Conservation (phyloP, 2,113 vertebrate species). For the Gnathonemus echidnorhynchus region DNA sequence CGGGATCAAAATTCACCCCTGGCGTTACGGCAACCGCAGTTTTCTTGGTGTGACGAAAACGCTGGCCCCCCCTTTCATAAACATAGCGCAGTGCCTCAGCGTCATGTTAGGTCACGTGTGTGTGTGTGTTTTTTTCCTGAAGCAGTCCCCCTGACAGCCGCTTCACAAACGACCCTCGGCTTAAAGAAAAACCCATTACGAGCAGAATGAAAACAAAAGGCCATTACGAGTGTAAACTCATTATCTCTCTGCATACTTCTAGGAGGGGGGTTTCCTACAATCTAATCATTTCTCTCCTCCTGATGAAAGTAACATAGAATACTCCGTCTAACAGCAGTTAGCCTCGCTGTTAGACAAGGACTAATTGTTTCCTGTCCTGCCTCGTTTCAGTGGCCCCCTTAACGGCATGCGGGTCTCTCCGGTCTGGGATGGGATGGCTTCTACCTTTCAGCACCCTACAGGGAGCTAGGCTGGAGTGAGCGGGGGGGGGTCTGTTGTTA, state of each 20-base stretch:
- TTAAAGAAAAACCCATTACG: constrained; percentile 42
- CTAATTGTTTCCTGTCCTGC: constrained; percentile 78
- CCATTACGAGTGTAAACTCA: constrained; percentile 35
- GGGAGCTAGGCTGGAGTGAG: constrained; percentile 54
- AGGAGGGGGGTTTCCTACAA: constrained; percentile 40
- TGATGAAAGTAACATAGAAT: constrained; percentile 49
- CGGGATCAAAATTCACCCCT: not conserved
- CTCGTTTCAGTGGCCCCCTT: constrained; percentile 38
- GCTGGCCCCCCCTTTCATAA: constrained; percentile 12
- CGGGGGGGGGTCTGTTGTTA: constrained; percentile 55
- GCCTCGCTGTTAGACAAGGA: constrained; percentile 66
- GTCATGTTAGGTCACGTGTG: constrained; percentile 45
- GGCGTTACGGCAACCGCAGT: not conserved
- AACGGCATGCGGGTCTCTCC: constrained; percentile 34
- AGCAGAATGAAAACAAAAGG: constrained; percentile 26
- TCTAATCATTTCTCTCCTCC: constrained; percentile 61
- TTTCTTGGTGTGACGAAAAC: constrained; percentile 14
- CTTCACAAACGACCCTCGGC: constrained; percentile 59
- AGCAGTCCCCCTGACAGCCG: constrained; percentile 59
- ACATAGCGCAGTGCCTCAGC: constrained; percentile 37
- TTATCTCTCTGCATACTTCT: constrained; percentile 1
- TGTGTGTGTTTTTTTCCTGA: constrained; percentile 43
- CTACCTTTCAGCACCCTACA: constrained; percentile 73
- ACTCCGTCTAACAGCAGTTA: constrained; percentile 50
- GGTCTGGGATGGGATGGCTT: constrained; percentile 50